Evolutionary conservation across 2,797 vertebrate species (phyloP), one percentile per base, ranked within the genome.

Genomic region (Pogonophryne albipinna): DNA sequence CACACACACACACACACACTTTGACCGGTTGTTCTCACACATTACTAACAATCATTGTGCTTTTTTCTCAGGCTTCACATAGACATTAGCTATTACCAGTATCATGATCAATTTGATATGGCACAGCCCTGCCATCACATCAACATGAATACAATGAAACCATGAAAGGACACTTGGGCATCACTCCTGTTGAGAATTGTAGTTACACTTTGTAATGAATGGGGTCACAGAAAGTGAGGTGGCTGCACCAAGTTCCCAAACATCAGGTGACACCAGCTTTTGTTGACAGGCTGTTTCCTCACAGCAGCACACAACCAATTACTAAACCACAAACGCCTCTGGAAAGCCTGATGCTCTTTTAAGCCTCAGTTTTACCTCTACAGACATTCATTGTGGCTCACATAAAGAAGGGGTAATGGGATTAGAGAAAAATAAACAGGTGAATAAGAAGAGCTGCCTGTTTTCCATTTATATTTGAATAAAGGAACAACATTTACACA

Each of bases 401-500:
- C 23, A 31, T 59, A 68, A 56, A 58, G 47, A 45, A 55, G 4
- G n/a, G 27, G 13, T 23, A 55, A 57, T 34, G 45, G 13, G 15
- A 52, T 20, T 12, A 41, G 19, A 57, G 52, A 13, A 61, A 60
- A 53, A 31, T 52, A 19, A 23, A 20, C 38, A 38, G 31, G 59
- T 52, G 27, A 71, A 50, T 12, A 11, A 60, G 41, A 68, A 55
- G 13, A 47, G 42, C 45, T 71, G 1, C 23, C 74, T 75, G 34
- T 66, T 92, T 93, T 88, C 84, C 84, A 90, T 92, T 89, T 87
- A 38, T 68, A 91, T 91, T 87, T 90, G 81, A 87, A 87, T 84
- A 50, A 23, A 34, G 45, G 16, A 45, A 27, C 23, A 44, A 23
- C 4, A 20, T 50, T 62, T 19, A 60, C 58, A 69, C 13, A 2